Conservation (phyloP, 2,113 vertebrate species). For the Myanophis thanlyinensis region DNA sequence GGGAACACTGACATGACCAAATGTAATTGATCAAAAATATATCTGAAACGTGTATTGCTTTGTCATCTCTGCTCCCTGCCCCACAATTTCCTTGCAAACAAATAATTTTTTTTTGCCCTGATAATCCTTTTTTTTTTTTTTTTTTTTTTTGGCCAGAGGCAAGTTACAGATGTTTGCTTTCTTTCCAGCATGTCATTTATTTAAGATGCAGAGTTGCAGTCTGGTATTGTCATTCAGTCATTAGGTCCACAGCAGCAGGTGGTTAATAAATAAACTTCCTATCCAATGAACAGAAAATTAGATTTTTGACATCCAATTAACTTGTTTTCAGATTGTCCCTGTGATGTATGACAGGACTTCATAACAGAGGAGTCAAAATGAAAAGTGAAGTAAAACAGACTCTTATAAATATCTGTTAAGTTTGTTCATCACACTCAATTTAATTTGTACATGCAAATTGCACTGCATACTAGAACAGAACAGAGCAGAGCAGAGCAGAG, state of each 20-base stretch:
- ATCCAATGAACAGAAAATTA: not conserved
- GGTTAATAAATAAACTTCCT: not conserved
- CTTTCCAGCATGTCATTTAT: not conserved
- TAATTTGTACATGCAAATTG: not conserved
- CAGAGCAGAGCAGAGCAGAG: no score
- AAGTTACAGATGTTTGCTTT: not conserved
- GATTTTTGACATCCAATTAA: not conserved
- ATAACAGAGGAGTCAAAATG: not conserved
- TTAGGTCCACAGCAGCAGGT: not conserved
- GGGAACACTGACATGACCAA: not conserved
- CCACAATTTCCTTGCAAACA: slow-evolving; percentile 59
- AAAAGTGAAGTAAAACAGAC: not conserved
- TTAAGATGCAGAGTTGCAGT: not conserved
- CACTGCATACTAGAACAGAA: not conserved
- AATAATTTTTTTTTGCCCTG: not conserved
- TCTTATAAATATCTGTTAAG: not conserved
- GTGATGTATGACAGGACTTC: not conserved
- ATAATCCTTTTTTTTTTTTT: not conserved
- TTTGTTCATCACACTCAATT: not conserved
- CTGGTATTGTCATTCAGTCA: not conserved
- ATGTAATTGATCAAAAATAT: not conserved
- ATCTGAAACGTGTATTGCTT: not conserved
- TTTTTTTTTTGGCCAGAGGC: not conserved
- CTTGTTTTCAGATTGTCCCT: not conserved
- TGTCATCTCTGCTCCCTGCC: not conserved